A percentile compares a stretch with the other conserved stretches of the same genome.
phyloP scores from a whole-genome alignment of 2,113 vertebrate species.

The Lepus timidus region DNA sequence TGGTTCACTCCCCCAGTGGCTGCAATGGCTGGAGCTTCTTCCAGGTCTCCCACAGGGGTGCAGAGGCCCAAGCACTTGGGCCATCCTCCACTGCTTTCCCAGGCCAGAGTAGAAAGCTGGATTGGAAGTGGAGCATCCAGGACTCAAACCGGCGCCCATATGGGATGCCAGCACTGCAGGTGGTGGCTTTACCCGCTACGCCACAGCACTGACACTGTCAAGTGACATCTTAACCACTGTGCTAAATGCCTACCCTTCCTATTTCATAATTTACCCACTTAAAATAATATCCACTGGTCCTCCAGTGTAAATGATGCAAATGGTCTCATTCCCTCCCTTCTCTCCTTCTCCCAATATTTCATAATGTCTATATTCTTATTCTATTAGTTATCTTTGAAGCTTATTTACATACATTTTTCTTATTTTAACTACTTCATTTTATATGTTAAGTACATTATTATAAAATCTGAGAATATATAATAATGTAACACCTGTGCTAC shows the following conservation, averaged over 20 bases:
- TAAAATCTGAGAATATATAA: conserved; percentile 15
- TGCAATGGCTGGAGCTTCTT: no score
- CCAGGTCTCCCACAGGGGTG: no score
- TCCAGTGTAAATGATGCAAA: conserved; percentile 14
- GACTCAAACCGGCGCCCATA: no score
- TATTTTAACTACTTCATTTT: conserved; percentile 43
- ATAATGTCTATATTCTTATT: conserved; percentile 14
- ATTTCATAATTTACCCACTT: conserved; percentile 35
- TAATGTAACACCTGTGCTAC: neutral
- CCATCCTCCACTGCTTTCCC: no score
- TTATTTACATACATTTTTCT: neutral
- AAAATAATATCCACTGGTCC: conserved; percentile 28
- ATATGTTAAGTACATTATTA: conserved; percentile 42
- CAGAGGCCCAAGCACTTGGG: no score
- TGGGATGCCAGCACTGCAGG: no score
- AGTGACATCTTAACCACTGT: no score
- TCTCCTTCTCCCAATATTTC: neutral
- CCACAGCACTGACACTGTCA: no score
- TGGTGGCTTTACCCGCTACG: no score
- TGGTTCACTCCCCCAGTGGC: no score
- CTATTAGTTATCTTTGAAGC: conserved; percentile 35
- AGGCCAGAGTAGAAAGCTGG: no score
- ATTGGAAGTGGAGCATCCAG: no score
- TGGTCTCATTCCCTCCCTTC: neutral
- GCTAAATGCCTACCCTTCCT: neutral